Conservation (phyloP, 2,113 vertebrate genomes). For the Gopherus evgoodei region DNA sequence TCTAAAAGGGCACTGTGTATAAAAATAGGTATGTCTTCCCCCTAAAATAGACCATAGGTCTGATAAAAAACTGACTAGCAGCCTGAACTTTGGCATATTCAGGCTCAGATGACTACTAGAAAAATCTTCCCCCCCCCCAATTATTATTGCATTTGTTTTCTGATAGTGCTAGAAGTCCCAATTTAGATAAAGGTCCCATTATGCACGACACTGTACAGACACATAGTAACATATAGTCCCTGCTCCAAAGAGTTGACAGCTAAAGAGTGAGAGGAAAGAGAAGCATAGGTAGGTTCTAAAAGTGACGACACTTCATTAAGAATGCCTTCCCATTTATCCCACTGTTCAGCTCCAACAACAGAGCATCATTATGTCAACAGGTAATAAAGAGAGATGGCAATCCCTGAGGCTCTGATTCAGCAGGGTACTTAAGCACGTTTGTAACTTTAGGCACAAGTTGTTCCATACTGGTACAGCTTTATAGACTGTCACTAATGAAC, state of each 20-base stretch:
- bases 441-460: neutral
- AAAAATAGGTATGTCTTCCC: fast-evolving
- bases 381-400: neutral
- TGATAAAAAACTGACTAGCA: neutral
- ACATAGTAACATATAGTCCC: fast-evolving
- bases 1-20: neutral
- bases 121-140: neutral
- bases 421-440: neutral
- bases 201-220: neutral
- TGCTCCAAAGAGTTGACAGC: neutral
- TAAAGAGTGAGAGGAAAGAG: neutral
- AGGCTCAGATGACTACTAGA: neutral
- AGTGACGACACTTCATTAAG: neutral
- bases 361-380: neutral
- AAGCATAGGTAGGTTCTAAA: neutral
- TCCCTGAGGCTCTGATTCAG: neutral
- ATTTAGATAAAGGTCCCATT: fast-evolving
- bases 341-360: neutral
- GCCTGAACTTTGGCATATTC: neutral
- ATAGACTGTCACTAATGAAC: neutral
- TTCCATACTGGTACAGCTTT: neutral
- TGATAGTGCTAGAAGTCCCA: neutral
- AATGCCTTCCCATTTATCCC: neutral
- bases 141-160: neutral
- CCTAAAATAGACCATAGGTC: neutral